A percentile compares a stretch with the other conserved stretches of the same genome.
Conservation (phyloP, 2,113 vertebrate species). For the Falco punctatus region DNA sequence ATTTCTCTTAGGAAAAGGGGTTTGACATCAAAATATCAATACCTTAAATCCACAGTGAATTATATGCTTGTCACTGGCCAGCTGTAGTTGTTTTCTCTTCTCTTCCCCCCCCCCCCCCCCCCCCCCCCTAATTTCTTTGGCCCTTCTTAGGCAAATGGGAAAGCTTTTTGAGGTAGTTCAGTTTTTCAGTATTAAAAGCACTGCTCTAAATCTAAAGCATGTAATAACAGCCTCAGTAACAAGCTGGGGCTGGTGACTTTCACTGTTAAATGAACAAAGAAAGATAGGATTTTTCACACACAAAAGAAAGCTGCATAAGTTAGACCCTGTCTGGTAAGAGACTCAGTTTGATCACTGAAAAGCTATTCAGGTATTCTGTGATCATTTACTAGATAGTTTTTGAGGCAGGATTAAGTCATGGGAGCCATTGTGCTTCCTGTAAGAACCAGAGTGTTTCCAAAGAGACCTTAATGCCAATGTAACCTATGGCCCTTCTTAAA, state of each 20-base stretch:
- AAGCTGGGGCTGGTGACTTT: background rate
- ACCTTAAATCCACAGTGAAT: background rate
- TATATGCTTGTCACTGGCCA: background rate
- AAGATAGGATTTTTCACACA: conserved; percentile 30
- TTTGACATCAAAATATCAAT: background rate
- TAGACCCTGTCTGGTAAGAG: background rate
- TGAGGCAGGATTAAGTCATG: background rate
- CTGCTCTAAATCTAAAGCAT: background rate
- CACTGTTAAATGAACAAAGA: background rate
- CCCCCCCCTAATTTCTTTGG: background rate
- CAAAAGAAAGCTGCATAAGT: conserved; percentile 13
- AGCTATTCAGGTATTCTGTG: conserved; percentile 13
- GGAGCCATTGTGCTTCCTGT: background rate
- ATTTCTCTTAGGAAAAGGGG: background rate
- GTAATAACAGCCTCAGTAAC: background rate
- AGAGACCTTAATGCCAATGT: background rate
- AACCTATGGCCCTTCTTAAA: background rate
- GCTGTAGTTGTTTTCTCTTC: background rate
- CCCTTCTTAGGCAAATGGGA: background rate
- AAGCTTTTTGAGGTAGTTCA: background rate
- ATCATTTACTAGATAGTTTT: conserved; percentile 22
- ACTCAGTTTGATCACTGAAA: background rate
- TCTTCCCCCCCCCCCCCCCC: background rate
- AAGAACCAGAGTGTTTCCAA: background rate
- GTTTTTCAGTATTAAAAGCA: background rate